A percentile compares a stretch with the other conserved stretches of the same genome.
phyloP scores from a whole-genome alignment of 1,140 invertebrate genomes.

The Drosophila prosaltans region DNA sequence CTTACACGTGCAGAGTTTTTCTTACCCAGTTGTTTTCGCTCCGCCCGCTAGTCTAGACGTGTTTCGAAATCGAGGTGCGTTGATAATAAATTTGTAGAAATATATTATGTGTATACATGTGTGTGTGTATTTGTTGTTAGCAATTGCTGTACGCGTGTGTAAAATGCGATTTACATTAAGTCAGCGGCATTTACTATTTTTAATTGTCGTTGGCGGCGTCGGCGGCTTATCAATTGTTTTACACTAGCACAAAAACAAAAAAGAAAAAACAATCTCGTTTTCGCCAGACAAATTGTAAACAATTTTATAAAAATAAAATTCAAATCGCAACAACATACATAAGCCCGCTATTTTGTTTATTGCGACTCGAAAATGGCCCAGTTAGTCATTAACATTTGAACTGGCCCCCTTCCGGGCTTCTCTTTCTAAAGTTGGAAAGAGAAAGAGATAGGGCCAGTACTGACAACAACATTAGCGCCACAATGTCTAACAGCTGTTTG shows the following conservation, averaged over 20 bases:
- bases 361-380: conserved; percentile 65
- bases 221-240: conserved; percentile 52
- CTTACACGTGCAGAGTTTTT: conserved; percentile 18
- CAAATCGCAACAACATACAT: conserved; percentile 38
- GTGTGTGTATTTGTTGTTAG: conserved; percentile 11
- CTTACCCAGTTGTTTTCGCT: conserved; percentile 49
- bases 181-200: conserved; percentile 37
- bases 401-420: conserved; percentile 35
- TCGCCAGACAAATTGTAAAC: conserved; percentile 69
- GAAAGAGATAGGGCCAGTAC: not conserved
- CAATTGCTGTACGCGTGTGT: conserved; percentile 48
- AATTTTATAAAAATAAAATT: conserved; percentile 63
- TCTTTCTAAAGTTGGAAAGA: conserved; percentile 7
- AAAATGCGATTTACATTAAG: conserved; percentile 42
- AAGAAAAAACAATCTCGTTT: conserved; percentile 6
- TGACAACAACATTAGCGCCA: conserved; percentile 15
- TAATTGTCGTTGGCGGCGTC: conserved; percentile 37
- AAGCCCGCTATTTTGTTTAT: conserved; percentile 54
- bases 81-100: conserved; percentile 54
- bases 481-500: conserved; percentile 52
- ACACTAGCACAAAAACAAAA: conserved; percentile 35
- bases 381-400: conserved; percentile 74
- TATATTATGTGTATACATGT: not conserved
- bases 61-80: conserved; percentile 67
- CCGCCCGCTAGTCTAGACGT: conserved; percentile 74